phyloP scores from a whole-genome alignment of 2,113 vertebrate genomes.

The Esox niger region DNA sequence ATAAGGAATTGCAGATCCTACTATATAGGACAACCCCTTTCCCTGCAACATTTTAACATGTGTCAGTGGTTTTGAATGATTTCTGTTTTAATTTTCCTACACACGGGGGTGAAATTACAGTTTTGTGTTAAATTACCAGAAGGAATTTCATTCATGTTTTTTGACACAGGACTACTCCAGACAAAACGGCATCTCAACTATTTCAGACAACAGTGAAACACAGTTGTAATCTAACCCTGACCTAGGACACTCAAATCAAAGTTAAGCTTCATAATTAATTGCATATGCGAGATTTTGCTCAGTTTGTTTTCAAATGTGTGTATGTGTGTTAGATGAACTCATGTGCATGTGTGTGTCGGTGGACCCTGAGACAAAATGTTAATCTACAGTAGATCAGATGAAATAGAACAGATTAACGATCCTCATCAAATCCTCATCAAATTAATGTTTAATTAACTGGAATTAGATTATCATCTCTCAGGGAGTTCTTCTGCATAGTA shows the following conservation, averaged over 20 bases:
- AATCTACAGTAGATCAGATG: conserved; percentile 64
- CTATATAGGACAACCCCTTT: no score
- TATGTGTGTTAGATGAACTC: conserved; percentile 25
- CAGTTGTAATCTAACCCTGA: background rate
- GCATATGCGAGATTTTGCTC: conserved; percentile 53
- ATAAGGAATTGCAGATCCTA: conserved; percentile 17
- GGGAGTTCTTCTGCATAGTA: conserved; percentile 50
- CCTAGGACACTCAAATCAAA: conserved; percentile 33
- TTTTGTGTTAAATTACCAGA: no score
- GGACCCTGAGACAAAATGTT: conserved; percentile 38
- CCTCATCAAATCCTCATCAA: conserved; percentile 66
- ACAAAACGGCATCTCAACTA: no score
- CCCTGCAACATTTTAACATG: no score
- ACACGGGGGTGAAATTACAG: no score
- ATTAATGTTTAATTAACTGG: conserved; percentile 68
- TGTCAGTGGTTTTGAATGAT: no score
- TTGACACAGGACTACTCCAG: no score
- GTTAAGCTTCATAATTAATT: conserved; percentile 62
- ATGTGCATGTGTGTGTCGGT: background rate
- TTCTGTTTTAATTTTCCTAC: no score
- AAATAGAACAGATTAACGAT: conserved; percentile 59
- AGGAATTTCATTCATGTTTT: no score
- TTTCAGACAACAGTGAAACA: background rate
- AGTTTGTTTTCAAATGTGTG: conserved; percentile 50
- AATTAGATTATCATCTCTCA: conserved; percentile 38